Conservation (phyloP, 1,140 invertebrate genomes). For the Brachionus plicatilis region DNA sequence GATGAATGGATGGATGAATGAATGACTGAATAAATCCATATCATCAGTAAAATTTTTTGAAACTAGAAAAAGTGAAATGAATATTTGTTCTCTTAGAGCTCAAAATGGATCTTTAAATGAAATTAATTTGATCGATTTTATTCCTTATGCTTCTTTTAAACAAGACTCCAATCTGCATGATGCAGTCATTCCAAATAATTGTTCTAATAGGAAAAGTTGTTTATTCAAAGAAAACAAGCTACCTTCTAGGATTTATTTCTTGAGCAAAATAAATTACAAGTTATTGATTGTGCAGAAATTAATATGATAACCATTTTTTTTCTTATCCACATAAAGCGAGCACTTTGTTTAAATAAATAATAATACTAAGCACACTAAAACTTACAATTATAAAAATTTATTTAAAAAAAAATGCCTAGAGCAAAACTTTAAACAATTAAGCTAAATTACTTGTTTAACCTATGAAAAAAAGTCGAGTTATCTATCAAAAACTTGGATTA, state of each 20-base stretch:
- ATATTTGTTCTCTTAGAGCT: neutral
- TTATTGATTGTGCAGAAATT: neutral
- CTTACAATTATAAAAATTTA: neutral
- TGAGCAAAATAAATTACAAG: neutral
- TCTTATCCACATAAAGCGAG: neutral
- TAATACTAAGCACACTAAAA: neutral
- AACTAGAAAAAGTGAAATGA: neutral
- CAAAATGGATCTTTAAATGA: neutral
- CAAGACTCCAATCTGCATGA: neutral
- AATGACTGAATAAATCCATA: neutral
- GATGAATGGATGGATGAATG: neutral
- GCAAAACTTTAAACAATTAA: neutral
- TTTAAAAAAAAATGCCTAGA: neutral
- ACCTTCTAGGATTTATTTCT: conserved; percentile 1
- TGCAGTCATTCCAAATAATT: neutral
- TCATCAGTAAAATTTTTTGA: neutral
- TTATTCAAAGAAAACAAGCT: neutral
- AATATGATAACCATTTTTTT: neutral
- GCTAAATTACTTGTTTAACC: neutral
- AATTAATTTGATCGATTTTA: neutral
- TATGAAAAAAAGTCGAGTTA: neutral
- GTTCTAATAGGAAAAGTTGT: neutral
- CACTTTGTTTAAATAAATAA: neutral
- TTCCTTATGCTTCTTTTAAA: neutral
- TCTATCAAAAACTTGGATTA: neutral